Percentiles rank a stretch among this genome's conserved stretches.
Evolutionary conservation across 2,113 vertebrate genomes (phyloP).

Genomic region (Brachypteracias leptosomus): DNA sequence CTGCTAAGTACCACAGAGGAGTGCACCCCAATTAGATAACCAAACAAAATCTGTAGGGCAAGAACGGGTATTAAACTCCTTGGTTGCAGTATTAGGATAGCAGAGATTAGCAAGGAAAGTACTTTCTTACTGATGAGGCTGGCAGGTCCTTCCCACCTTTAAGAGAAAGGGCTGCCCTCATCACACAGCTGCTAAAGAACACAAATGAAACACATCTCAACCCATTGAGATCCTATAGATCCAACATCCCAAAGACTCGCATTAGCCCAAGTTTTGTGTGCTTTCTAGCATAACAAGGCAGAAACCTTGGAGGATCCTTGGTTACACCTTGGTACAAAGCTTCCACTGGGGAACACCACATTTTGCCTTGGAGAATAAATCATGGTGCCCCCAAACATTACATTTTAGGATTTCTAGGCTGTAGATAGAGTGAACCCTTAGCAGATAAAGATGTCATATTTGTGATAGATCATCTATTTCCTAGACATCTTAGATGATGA

Average conservation of each 20-base stretch:
- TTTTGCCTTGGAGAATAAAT: not conserved
- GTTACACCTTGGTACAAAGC: not conserved
- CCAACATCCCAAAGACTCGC: not conserved
- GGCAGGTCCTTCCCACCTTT: not conserved
- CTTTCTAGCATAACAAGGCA: not conserved
- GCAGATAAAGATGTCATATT: not conserved
- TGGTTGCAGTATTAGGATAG: not conserved
- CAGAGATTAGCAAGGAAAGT: not conserved
- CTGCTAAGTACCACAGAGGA: not conserved
- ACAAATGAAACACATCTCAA: not conserved
- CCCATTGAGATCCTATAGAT: not conserved
- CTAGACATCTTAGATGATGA: not conserved
- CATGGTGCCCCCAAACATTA: not conserved
- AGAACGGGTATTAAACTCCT: not conserved
- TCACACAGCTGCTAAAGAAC: not conserved
- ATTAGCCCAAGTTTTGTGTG: not conserved
- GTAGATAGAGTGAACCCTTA: not conserved
- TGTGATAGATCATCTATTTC: not conserved
- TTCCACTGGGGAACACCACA: not conserved
- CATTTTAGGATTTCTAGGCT: not conserved
- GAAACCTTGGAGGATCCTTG: not conserved
- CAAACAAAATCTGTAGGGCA: not conserved
- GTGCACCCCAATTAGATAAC: not conserved
- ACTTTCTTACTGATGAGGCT: not conserved
- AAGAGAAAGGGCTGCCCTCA: not conserved